Percentiles rank a stretch among this genome's conserved stretches.
These are phyloP conservation scores for Pteronura brasiliensis DNA, from an alignment of 2,113 vertebrate species.

Conservation along the genomic window DNA sequence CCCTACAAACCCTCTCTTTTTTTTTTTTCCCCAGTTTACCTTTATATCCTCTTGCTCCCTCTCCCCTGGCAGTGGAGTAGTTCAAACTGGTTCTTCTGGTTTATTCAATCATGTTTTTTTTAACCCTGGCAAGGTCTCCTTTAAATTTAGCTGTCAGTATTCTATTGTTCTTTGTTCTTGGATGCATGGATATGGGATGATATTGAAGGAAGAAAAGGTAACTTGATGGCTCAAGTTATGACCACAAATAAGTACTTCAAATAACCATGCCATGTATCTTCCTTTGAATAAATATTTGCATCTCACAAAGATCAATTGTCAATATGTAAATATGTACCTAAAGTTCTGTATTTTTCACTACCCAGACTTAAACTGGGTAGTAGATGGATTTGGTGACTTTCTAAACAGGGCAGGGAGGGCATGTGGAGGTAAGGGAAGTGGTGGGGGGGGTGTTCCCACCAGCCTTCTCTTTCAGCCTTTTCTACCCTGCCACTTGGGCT, in stretches of 20 bases:
- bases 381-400: background rate
- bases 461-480: background rate
- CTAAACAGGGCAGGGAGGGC: background rate
- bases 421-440: background rate
- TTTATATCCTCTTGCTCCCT: background rate
- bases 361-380: background rate
- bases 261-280: background rate
- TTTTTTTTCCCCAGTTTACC: background rate
- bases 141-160: background rate
- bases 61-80: background rate
- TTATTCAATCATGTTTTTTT: constrained; percentile 20
- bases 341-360: background rate
- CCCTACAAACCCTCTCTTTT: background rate
- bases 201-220: constrained; percentile 37
- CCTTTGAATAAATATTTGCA: constrained; percentile 5
- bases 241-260: background rate
- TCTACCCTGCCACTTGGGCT: background rate
- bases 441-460: background rate
- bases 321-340: background rate
- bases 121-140: background rate
- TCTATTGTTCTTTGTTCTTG: constrained; percentile 47
- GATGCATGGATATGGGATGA: background rate
- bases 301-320: background rate
- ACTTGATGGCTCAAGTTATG: constrained; percentile 1
- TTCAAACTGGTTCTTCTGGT: constrained; percentile 49